Evolutionary conservation across 1,140 invertebrate species (phyloP).

Genomic region (Galleria mellonella): DNA sequence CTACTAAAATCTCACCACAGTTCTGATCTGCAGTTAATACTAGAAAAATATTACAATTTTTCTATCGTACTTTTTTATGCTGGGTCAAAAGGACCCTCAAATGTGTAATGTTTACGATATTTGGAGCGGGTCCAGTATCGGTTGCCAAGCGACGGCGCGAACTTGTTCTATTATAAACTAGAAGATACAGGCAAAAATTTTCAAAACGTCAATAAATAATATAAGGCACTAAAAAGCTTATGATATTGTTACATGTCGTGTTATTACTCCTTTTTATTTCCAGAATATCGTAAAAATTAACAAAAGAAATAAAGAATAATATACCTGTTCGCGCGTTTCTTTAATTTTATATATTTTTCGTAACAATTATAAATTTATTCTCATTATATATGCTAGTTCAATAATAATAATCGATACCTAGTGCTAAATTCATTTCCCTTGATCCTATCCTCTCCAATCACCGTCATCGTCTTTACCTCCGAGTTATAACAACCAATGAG

Average conservation of each 20-base stretch:
- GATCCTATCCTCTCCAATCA: no score
- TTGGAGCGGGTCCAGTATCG: constrained; percentile 2
- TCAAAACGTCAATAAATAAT: neutral
- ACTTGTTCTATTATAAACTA: neutral
- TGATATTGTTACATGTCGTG: neutral
- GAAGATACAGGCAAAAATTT: neutral
- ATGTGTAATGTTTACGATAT: neutral
- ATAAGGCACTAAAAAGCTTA: neutral
- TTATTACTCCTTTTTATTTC: neutral
- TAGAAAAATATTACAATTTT: neutral
- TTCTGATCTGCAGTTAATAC: no score
- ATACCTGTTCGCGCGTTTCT: no score
- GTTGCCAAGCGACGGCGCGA: constrained; percentile 4
- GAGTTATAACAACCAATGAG: no score
- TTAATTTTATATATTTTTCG: no score
- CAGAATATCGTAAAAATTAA: no score
- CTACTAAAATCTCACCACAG: no score
- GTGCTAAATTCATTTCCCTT: no score
- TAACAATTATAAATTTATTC: no score
- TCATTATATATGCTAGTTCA: no score
- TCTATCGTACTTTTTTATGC: neutral
- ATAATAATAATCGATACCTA: no score
- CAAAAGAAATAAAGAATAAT: neutral
- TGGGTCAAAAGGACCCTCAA: constrained; percentile 1
- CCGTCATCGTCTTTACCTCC: no score